Base-by-base conservation (phyloP, 2,113 vertebrate genomes). In the Tichodroma muraria region DNA sequence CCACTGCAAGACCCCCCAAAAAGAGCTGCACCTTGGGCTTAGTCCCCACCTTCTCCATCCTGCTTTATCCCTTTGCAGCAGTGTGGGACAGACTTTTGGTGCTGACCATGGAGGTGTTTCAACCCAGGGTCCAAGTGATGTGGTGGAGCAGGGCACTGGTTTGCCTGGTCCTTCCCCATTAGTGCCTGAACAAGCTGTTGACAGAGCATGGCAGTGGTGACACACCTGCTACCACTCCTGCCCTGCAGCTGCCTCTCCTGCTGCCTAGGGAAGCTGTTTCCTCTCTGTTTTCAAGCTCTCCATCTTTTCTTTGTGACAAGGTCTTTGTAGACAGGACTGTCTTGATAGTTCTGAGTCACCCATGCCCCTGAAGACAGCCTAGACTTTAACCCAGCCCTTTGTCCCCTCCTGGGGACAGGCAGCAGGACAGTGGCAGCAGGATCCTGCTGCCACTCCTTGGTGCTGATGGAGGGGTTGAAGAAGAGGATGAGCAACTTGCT, bases 171-270 rank as follows among this genome's bases (percentile, higher is more conserved):
- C 50, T 84, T 80, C 37, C 10, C 20, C 25, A 3, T 16, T 6
- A 42, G 42, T 57, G 30, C 33, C 24, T 17, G 53, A 44, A 27
- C 27, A 44, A 22, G 12, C 50, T 3, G 5, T 5, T 56, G 57
- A 4, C 3, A 4, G 15, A 85, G 31, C 31, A 5, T 0, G 1
- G 38, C 44, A 23, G 6, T 10, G 35, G 8, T 66, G 53, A n/a
- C 64, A n/a, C 63, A 33, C 25, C 28, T 84, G 66, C n/a, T 37
- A n/a, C 69, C 11, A 2, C 38, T 78, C 68, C 31, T 76, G 57
- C 70, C 38, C 60, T 61, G 72, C 77, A 52, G 52, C 61, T 90
- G 75, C 35, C n/a, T 65, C 40, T 68, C n/a, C 68, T 92, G 71
- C 77, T 80, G 42, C 68, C 21, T 50, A 22, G 42, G 23, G 30